Evolutionary conservation across 2,888 invertebrate species (phyloP), one percentile per base, ranked within the genome.

Genomic region (Nudaria mundana): DNA sequence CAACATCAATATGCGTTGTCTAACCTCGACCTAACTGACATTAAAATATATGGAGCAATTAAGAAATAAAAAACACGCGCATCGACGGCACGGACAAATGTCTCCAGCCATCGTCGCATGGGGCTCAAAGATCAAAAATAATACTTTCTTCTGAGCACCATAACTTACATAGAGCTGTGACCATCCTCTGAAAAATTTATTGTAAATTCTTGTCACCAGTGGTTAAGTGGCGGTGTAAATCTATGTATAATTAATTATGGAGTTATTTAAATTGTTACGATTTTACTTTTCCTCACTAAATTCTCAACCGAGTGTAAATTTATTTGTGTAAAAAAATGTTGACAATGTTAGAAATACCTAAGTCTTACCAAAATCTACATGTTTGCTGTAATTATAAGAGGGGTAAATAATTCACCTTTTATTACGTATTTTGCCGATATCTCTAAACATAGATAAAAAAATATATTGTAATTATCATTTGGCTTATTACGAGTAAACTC

Each of bases 21-120:
- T 57, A 52, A 61, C 58, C 49, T 29, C 51, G 41, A 40, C 51
- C 47, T 48, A 37, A 40, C 44, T 13, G 55, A 49, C 58, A 23
- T 54, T 57, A 52, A 61, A 57, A 77, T 79, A 82, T 81, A 76
- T 63, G 65, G 37, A 63, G 76, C 78, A 83, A 86, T 85, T 83
- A 85, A 76, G 68, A 57, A 54, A 52, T 68, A 74, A 78, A 82
- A 84, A 82, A 78, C 63, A 40, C 56, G 63, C 56, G 60, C 52
- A 55, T 44, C 26, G 42, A 42, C 49, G 45, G 44, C 53, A 53
- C 61, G 63, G 60, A 49, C 73, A 68, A 74, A 71, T 71, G 77
- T 73, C 75, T 69, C 62, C 65, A 66, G 66, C 73, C 71, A 71
- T 72, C 83, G 67, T 72, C 71, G 78, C 74, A 80, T 80, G 83